These are phyloP conservation scores for Drosophila funebris DNA, from an alignment of 1,140 invertebrate species.

Conservation along the genomic window DNA sequence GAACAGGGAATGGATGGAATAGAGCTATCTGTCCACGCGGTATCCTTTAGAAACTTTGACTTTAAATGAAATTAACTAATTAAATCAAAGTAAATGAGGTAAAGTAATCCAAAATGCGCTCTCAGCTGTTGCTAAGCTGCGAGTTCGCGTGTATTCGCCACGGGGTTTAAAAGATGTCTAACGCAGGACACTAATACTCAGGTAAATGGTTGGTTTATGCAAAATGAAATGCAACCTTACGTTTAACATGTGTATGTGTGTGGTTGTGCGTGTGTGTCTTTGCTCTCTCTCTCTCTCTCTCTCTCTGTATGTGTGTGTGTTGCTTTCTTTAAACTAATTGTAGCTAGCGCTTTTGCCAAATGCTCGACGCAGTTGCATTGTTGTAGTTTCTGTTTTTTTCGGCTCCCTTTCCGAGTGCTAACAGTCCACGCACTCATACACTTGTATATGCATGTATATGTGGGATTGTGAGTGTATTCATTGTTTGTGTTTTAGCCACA, in stretches of 20 bases:
- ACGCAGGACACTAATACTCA: slow-evolving; percentile 32
- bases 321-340: slow-evolving; percentile 69
- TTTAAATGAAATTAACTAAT: slow-evolving; percentile 4
- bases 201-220: slow-evolving; percentile 66
- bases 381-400: slow-evolving; percentile 23
- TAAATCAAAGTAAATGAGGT: slow-evolving; percentile 1
- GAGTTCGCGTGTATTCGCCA: too few species aligned
- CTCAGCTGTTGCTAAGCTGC: too few species aligned
- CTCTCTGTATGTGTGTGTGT: slow-evolving; percentile 17
- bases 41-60: background rate
- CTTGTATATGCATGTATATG: background rate
- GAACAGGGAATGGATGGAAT: too few species aligned
- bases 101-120: slow-evolving; percentile 2
- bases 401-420: slow-evolving; percentile 4
- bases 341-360: slow-evolving; percentile 57
- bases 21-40: too few species aligned
- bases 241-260: slow-evolving; percentile 4
- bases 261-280: slow-evolving; percentile 8
- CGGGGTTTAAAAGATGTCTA: slow-evolving; percentile 59
- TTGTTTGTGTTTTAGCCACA: slow-evolving; percentile 49
- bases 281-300: slow-evolving; percentile 9
- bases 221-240: slow-evolving; percentile 43
- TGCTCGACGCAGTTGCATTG: slow-evolving; percentile 50
- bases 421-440: slow-evolving; percentile 20
- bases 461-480: slow-evolving; percentile 24